Base-by-base conservation (phyloP, 92 coral and sea anemone species). In the Pocillopora grandis region DNA sequence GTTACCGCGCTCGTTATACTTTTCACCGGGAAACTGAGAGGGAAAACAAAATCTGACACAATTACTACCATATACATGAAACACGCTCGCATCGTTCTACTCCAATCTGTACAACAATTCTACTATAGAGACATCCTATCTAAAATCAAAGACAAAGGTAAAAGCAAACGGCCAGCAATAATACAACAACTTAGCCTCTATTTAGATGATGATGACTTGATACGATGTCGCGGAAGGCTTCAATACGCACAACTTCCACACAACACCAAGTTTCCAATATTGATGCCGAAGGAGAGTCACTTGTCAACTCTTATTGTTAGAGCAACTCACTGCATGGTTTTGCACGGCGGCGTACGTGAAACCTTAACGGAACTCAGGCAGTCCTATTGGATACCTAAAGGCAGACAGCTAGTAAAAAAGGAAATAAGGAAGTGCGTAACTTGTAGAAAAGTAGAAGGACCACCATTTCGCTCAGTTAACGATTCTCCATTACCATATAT, bases 381-480 rank as follows among this genome's bases (percentile, higher is more conserved):
- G 80, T 56, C 76, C 19, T 91, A 71, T 77, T 88, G 89, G 91
- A 87, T 87, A 12, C 93, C 90, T 12, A 71, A 81, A 84, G 93
- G 90, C 48, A 75, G 92, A 76, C 92, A 86, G 31, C 82, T 78
- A 72, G n/a, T n/a, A 23, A 67, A 86, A 62, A 80, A 12, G 82
- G 65, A 67, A 73, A 80, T 77, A 76, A 66, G 63, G 49, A 59
- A 68, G 31, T 49, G 27, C 61, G 80, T 42, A 75, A 23, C 87
- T 72, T 58, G 75, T 60, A 68, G 85, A 90, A 19, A 75, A 85
- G 85, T 23, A 81, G 70, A 27, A 87, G 74, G 57, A 89, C 92
- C 33, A 16, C 64, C 33, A 49, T 84, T 68, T 80, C 84, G 61
- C 36, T 83, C 90, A 42, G 82, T 85, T 37, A 17, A 66, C 49